Evolutionary conservation across 2,797 vertebrate genomes (phyloP), one percentile per base, ranked within the genome.

Genomic region (Xerus rutilus): DNA sequence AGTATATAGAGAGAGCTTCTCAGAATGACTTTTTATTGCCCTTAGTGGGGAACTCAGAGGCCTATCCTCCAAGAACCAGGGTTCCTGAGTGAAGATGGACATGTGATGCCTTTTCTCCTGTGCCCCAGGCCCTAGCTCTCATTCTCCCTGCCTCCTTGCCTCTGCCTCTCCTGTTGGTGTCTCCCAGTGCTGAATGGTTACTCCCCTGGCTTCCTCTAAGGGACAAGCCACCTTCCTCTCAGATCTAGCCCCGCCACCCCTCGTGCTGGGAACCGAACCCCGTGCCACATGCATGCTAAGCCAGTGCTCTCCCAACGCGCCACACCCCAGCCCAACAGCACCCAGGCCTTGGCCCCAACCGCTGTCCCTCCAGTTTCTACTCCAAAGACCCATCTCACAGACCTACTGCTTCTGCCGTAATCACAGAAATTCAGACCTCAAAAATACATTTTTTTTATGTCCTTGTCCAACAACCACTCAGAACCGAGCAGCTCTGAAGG

Each of bases 361-460:
- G 20, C 1, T 21, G 78, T 45, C 85, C 28, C 49, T 89, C 54
- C 20, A 64, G 4, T n/a, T 10, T n/a, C 81, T 86, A 12, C 73
- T 39, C 2, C 13, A 25, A 32, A 43, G 57, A 67, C 30, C 57
- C 47, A 49, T 35, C 18, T 45, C 78, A n/a, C 59, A 87, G 86
- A 78, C 72, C 57, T 57, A 52, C 49, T 74, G 25, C 70, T 25
- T 90, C 45, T 14, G 57, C 52, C 45, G 49, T 20, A 86, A 70
- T 78, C 83, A 85, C 3, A 12, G 49, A 76, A 64, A 78, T 52
- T 28, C 69, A 54, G n/a, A 59, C 69, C 57, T 77, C 94, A 86
- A 89, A 81, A 89, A 81, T 72, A 32, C 43, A 54, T 91, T 93
- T 88, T 88, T 95, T 89, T 73, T 49, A 49, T 92, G 62, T 94